These are phyloP conservation scores for Eupristina koningsbergeri DNA, from an alignment of 1,140 invertebrate genomes.

Conservation along the genomic window DNA sequence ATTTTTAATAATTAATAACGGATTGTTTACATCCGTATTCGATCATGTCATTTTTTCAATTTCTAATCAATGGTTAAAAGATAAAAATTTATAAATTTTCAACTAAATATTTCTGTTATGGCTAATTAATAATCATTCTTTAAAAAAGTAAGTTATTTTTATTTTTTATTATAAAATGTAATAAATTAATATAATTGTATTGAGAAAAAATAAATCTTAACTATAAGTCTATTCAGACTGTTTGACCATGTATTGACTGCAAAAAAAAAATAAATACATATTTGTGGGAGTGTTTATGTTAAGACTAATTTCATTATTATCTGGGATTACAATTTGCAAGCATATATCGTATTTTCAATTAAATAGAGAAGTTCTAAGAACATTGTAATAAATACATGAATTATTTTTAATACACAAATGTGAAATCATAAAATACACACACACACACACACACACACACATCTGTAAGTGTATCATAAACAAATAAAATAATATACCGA, in stretches of 20 bases:
- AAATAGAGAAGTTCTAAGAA: no score
- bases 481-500: slow-evolving; percentile 1
- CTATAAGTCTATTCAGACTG: no score
- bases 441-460: background rate
- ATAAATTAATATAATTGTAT: slow-evolving; percentile 17
- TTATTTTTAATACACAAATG: no score
- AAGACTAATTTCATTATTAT: background rate
- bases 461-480: background rate
- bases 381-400: no score
- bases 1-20: slow-evolving; percentile 34
- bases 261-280: slow-evolving; percentile 9
- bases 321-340: slow-evolving; percentile 8
- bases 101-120: slow-evolving; percentile 10
- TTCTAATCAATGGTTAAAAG: background rate
- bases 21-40: background rate
- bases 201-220: no score
- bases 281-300: background rate
- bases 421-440: no score
- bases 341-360: slow-evolving; percentile 25
- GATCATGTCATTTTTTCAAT: slow-evolving; percentile 26
- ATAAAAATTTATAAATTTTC: slow-evolving; percentile 17
- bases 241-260: slow-evolving; percentile 24
- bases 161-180: no score
- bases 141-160: background rate
- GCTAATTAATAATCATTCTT: slow-evolving; percentile 13